A percentile compares a stretch with the other conserved stretches of the same genome.
Conservation (phyloP, 2,797 vertebrate genomes). For the Hapalemur alaotrensis region DNA sequence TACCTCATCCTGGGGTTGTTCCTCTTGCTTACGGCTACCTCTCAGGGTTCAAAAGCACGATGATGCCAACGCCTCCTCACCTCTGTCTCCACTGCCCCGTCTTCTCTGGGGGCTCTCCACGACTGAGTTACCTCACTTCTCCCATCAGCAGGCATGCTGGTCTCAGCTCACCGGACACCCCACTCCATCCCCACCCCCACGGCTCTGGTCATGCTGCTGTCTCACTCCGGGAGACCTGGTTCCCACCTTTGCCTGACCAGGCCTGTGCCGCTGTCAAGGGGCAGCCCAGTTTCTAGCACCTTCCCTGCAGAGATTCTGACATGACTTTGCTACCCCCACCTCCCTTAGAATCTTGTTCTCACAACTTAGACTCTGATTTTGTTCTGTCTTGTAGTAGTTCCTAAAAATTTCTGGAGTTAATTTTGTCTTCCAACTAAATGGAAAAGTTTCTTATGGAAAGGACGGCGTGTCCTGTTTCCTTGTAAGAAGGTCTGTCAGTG, state of each 20-base stretch:
- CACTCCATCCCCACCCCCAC: fast-evolving
- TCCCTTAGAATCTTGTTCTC: not conserved
- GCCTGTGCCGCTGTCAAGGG: too few relatives aligned
- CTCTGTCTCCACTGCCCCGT: not conserved
- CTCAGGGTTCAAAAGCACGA: not conserved
- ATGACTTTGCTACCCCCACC: fast-evolving
- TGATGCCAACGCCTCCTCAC: not conserved
- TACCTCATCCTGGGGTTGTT: not conserved
- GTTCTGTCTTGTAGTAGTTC: not conserved
- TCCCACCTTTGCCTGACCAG: not conserved
- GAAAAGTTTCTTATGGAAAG: not conserved
- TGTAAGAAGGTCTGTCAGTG: not conserved
- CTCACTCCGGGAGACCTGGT: not conserved
- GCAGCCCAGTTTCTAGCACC: not conserved
- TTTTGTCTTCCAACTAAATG: not conserved
- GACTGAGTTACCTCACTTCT: not conserved
- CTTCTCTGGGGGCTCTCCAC: not conserved
- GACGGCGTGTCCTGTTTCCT: not conserved
- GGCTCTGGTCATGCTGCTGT: not conserved
- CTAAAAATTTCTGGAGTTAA: not conserved
- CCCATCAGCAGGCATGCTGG: not conserved
- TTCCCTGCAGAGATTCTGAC: not conserved
- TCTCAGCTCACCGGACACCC: too few relatives aligned
- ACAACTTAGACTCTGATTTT: not conserved
- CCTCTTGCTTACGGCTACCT: not conserved